phyloP scores from a whole-genome alignment of 2,888 invertebrate genomes.

The Psylliodes chrysocephalus region DNA sequence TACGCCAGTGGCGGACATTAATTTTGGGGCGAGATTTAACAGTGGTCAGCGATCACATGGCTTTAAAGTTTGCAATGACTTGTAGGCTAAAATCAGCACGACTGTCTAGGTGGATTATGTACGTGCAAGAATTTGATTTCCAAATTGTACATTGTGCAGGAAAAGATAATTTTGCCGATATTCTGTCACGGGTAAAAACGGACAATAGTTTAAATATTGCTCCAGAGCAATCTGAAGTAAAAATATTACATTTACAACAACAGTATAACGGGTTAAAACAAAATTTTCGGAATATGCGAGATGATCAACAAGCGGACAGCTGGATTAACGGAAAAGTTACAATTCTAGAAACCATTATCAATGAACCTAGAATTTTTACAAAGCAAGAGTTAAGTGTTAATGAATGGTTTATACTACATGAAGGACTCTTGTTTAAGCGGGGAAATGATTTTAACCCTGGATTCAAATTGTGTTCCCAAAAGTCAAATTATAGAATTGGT shows the following conservation, averaged over 20 bases:
- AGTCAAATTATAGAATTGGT: neutral
- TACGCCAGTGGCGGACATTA: slow-evolving; percentile 32
- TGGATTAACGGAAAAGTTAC: neutral
- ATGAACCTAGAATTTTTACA: slow-evolving; percentile 9
- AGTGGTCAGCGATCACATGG: slow-evolving; percentile 34
- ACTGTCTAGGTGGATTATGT: slow-evolving; percentile 34
- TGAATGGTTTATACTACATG: slow-evolving; percentile 4
- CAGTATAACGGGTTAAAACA: too few species aligned
- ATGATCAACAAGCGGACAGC: neutral
- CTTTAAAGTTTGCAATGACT: slow-evolving; percentile 25
- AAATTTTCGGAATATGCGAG: neutral
- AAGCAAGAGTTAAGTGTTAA: neutral
- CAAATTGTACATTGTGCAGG: slow-evolving; percentile 32
- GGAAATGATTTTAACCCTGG: neutral
- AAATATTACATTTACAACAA: too few species aligned
- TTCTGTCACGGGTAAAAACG: slow-evolving; percentile 35
- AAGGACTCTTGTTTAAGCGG: slow-evolving; percentile 2
- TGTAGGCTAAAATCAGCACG: slow-evolving; percentile 28
- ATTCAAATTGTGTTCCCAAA: slow-evolving; percentile 12
- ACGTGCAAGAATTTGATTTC: slow-evolving; percentile 31
- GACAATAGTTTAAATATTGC: too few species aligned
- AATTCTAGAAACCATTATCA: too few species aligned
- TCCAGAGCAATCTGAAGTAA: too few species aligned
- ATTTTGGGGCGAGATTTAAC: slow-evolving; percentile 24
- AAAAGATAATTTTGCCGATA: slow-evolving; percentile 33